Evolutionary conservation across 1,140 invertebrate genomes (phyloP).

Genomic region (Drosophila rufa): DNA sequence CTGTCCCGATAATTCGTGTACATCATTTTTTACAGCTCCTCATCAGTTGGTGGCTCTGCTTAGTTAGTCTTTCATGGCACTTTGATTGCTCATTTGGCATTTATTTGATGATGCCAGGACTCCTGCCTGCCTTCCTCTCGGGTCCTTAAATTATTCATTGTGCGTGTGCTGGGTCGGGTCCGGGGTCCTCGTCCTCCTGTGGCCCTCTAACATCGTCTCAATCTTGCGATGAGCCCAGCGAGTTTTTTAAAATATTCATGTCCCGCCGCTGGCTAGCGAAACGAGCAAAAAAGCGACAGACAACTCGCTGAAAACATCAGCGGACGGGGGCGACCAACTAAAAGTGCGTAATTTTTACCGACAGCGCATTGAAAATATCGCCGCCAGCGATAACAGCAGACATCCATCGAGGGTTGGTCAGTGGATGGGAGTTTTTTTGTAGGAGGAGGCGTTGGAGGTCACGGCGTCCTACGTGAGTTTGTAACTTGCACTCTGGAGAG

Average conservation of each 20-base stretch:
- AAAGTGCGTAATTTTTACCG: slow-evolving; percentile 81
- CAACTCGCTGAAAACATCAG: slow-evolving; percentile 62
- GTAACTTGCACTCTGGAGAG: slow-evolving; percentile 60
- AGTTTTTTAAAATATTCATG: slow-evolving; percentile 81
- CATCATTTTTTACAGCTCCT: slow-evolving; percentile 78
- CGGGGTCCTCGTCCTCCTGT: slow-evolving; percentile 22
- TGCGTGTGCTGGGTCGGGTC: slow-evolving; percentile 33
- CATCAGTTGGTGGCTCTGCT: slow-evolving; percentile 66
- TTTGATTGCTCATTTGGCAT: slow-evolving; percentile 83
- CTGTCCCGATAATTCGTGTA: slow-evolving; percentile 67
- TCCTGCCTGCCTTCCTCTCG: slow-evolving; percentile 21
- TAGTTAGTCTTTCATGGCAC: slow-evolving; percentile 76
- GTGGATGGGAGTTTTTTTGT: background rate
- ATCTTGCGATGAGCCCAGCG: slow-evolving; percentile 53
- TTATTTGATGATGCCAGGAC: slow-evolving; percentile 74
- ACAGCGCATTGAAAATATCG: slow-evolving; percentile 76
- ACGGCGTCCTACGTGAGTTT: slow-evolving; percentile 64
- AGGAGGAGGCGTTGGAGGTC: slow-evolving; percentile 4
- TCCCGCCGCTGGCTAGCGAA: slow-evolving; percentile 70
- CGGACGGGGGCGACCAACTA: slow-evolving; percentile 62
- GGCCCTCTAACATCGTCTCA: slow-evolving; percentile 27
- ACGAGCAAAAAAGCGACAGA: slow-evolving; percentile 30
- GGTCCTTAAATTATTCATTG: slow-evolving; percentile 72
- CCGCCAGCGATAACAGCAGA: slow-evolving; percentile 53
- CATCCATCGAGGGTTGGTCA: background rate